Percentiles rank a stretch among this genome's conserved stretches.
Evolutionary conservation across 2,797 vertebrate species (phyloP).

Genomic region (Dendrocincla fuliginosa): DNA sequence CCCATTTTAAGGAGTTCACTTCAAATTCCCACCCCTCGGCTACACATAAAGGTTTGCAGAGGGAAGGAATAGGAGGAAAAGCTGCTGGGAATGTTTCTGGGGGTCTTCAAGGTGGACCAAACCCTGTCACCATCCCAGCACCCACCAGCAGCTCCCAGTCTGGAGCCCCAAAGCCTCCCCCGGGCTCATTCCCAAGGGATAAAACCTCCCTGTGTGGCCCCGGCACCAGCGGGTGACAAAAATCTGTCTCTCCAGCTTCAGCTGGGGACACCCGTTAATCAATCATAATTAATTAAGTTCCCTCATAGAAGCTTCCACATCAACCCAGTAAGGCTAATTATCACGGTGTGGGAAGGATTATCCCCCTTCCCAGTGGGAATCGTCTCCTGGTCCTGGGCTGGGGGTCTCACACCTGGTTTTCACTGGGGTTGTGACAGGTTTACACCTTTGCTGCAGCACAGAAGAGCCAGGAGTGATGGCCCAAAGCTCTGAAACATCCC

Average conservation of each 20-base stretch:
- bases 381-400: not conserved
- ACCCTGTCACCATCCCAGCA: not conserved
- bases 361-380: not conserved
- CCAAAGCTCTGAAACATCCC: not conserved
- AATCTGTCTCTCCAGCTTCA: not conserved
- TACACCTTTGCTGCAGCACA: not conserved
- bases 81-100: not conserved
- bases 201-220: not conserved
- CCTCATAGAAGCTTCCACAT: not conserved
- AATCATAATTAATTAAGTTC: not conserved
- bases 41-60: not conserved
- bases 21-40: not conserved
- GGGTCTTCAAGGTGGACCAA: too few relatives aligned
- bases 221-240: not conserved
- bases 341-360: not conserved
- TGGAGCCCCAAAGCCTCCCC: not conserved
- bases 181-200: rapidly evolving
- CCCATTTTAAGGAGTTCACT: not conserved
- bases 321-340: not conserved
- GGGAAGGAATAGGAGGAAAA: not conserved
- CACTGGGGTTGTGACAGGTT: rapidly evolving
- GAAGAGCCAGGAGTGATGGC: not conserved
- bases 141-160: not conserved
- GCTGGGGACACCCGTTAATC: not conserved
- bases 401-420: not conserved